Evolutionary conservation across 2,113 vertebrate species (phyloP), one percentile per base, ranked within the genome.

Genomic region (Meleagris gallopavo): DNA sequence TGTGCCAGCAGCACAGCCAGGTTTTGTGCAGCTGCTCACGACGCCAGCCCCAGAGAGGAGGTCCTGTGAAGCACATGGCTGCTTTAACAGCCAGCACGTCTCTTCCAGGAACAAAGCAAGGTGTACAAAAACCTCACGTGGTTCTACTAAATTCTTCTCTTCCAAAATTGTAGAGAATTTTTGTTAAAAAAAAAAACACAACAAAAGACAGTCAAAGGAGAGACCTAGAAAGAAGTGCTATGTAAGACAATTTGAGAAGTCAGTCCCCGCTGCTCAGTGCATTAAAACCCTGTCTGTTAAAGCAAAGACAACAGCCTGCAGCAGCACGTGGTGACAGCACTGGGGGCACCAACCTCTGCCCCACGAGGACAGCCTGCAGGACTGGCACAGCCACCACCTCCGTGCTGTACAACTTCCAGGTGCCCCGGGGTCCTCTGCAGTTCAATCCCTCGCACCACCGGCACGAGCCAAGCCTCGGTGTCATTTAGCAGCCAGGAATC

Each of bases 401-500:
- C 3, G 16, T n/a, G 55, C 55, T 29, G 60, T 17, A 7, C 34
- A 8, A 38, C 16, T 18, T 12, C 36, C 61, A 64, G 61, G 36
- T 18, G 61, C 61, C 18, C 25, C 5, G 17, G 36, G 29, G 62
- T 30, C 36, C 50, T 62, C 62, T 2, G 40, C 45, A 27, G 38
- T 27, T 29, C 67, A 6, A 40, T 24, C 60, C 8, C 22, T 40
- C 32, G n/a, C 66, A 5, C 61, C 1, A 77, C 90, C 74, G 24
- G 21, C 13, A 34, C 79, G 65, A 19, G 10, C 13, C 76, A 1
- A 6, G 60, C 21, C 52, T 11, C 86, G 46, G 87, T 86, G 5
- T 32, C 89, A 92, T 95, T 78, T 92, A 92, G 93, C 97, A 90
- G 91, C 76, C 73, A 43, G 90, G 72, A 74, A 89, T 96, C 76